Percentiles rank a stretch among this genome's conserved stretches.
Evolutionary conservation across 2,888 invertebrate species (phyloP).

Genomic region (Drosophila suboccidentalis): DNA sequence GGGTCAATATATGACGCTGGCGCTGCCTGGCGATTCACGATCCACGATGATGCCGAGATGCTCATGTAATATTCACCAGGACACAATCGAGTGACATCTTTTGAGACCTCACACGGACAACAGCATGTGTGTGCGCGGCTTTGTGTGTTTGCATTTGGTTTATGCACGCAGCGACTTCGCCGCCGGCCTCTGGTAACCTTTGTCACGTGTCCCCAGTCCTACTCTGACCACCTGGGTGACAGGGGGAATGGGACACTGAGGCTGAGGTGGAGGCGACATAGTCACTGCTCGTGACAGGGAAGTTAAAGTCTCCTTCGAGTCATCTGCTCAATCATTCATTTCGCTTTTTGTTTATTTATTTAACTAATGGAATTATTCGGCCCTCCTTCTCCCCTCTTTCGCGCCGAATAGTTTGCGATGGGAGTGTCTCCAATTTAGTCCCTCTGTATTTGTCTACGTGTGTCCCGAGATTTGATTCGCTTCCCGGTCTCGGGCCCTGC

Average conservation of each 20-base stretch:
- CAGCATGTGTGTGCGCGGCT: constrained; percentile 19
- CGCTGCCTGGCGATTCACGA: constrained; percentile 21
- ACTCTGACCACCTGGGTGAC: not conserved
- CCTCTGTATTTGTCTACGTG: constrained; percentile 50
- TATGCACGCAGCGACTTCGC: constrained; percentile 55
- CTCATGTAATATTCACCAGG: constrained; percentile 73
- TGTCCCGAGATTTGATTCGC: constrained; percentile 54
- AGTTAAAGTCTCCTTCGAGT: constrained; percentile 42
- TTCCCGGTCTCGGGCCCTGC: constrained; percentile 17
- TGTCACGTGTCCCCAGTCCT: constrained; percentile 40
- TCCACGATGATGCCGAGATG: constrained; percentile 28
- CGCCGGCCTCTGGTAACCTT: constrained; percentile 48
- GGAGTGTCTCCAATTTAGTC: constrained; percentile 4
- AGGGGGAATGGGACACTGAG: not conserved
- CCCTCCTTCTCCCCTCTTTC: constrained; percentile 9
- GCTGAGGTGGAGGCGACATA: too few species aligned
- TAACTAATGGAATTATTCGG: constrained; percentile 83
- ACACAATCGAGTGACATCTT: constrained; percentile 67
- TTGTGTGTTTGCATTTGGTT: constrained; percentile 59
- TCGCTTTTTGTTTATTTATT: constrained; percentile 82
- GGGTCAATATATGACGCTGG: constrained; percentile 59
- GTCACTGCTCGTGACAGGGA: constrained; percentile 40
- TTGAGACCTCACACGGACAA: constrained; percentile 42
- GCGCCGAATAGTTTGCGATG: constrained; percentile 21
- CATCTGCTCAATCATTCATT: constrained; percentile 72